phyloP scores from a whole-genome alignment of 2,113 vertebrate species.

The Sigmodon hispidus region DNA sequence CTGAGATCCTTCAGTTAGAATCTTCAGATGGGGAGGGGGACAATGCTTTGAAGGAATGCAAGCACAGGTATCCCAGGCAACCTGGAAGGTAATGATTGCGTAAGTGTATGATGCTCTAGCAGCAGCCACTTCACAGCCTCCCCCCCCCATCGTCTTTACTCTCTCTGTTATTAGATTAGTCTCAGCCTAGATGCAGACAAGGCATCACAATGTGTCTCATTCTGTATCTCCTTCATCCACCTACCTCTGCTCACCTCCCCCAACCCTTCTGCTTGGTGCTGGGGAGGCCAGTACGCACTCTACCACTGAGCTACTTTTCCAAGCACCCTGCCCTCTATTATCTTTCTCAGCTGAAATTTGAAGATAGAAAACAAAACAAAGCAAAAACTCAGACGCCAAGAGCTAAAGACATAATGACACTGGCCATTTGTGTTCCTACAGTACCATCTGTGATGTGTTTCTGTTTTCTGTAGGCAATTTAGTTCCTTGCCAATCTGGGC shows the following conservation, averaged over 20 bases:
- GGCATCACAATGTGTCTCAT: neutral
- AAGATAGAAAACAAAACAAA: neutral
- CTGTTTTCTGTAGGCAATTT: neutral
- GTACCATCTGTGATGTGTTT: neutral
- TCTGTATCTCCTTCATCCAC: neutral
- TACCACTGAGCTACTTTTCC: neutral
- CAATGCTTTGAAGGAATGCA: neutral
- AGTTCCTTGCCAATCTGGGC: neutral
- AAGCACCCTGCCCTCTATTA: neutral
- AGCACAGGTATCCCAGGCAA: neutral
- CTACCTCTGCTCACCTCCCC: neutral
- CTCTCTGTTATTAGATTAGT: neutral
- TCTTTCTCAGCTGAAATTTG: neutral
- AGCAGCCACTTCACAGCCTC: neutral
- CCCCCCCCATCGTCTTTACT: neutral
- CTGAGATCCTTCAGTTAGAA: neutral
- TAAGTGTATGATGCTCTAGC: neutral
- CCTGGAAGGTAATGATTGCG: neutral
- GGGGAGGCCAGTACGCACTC: no score
- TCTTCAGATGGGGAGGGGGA: neutral
- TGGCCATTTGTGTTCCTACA: neutral
- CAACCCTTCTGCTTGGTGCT: neutral
- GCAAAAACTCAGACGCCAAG: neutral
- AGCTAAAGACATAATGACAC: neutral
- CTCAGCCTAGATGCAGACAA: neutral